These are phyloP conservation scores for Channa maculata DNA, from an alignment of 2,113 vertebrate species.

Conservation along the genomic window DNA sequence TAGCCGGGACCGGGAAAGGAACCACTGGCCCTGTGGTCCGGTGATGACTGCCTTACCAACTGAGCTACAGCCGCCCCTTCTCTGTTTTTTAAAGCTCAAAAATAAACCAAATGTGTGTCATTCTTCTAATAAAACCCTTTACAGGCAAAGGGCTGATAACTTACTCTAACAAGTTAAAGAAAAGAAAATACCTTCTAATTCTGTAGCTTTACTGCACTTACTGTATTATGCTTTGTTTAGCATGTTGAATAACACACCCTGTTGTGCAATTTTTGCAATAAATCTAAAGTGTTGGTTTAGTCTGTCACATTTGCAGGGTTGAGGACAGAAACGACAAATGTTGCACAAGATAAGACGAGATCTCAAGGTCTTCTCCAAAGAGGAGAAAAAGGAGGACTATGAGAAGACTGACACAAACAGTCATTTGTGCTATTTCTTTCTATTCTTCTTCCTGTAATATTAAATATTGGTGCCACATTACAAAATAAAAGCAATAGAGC, in stretches of 20 bases:
- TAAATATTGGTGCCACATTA: too few relatives aligned
- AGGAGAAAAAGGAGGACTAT: slow-evolving; percentile 72
- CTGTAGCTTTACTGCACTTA: background rate
- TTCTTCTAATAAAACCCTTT: too few relatives aligned
- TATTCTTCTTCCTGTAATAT: too few relatives aligned
- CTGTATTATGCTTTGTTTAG: background rate
- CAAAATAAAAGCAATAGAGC: too few relatives aligned
- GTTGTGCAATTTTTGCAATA: background rate
- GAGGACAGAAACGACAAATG: slow-evolving; percentile 87
- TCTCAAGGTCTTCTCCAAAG: slow-evolving; percentile 84
- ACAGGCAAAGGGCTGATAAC: too few relatives aligned
- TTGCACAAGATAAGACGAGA: slow-evolving; percentile 87
- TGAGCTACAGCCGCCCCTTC: too few relatives aligned
- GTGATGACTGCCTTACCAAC: too few relatives aligned
- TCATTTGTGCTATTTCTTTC: too few relatives aligned
- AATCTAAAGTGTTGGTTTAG: background rate
- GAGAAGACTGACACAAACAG: slow-evolving; percentile 51
- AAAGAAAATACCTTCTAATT: background rate
- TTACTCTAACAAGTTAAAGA: background rate
- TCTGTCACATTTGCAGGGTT: slow-evolving; percentile 81
- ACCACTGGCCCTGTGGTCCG: too few relatives aligned
- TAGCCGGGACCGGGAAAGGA: too few relatives aligned
- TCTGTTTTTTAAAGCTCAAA: too few relatives aligned
- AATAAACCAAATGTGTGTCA: too few relatives aligned
- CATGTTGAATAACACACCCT: background rate